Base-by-base conservation (phyloP, 2,888 invertebrate species). In the Lysandra coridon region DNA sequence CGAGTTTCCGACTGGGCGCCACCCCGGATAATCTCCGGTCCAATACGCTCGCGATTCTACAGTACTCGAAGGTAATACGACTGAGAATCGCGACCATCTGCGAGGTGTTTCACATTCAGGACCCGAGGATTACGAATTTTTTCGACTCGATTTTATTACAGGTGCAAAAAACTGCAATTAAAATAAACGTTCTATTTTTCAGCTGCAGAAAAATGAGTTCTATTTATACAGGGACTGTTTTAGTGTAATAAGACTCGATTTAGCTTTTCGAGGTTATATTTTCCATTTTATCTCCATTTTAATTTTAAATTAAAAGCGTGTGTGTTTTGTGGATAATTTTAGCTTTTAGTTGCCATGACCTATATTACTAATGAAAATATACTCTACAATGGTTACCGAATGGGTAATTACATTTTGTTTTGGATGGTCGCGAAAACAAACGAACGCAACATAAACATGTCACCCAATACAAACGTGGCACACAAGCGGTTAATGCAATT, bases 1-100 rank as follows among this genome's bases (percentile, higher is more conserved):
- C 64, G 4, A 30, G 3, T 85, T 84, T 84, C 85, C 84, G 84
- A 84, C 85, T 83, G 83, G 49, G 79, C 12, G 30, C 62, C 62
- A 76, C 76, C 84, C 84, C 84, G 85, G 88, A 89, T 90, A 87
- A 90, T 88, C 88, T 85, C 82, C 83, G 84, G 86, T 87, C 90
- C 89, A 89, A 87, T 88, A 87, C 86, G 88, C 89, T 90, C 89
- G 87, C 83, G 86, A 85, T 85, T 81, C 77, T 78, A 69, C 79
- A 80, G 80, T 77, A 76, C 80, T 80, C 79, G 74, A 33, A 49
- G 76, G 73, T n/a, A 57, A 78, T 73, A 73, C 37, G 53, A 73
- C 73, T 37, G 53, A 33, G 64, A 78, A 60, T 73, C 33, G 73
- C 57, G 37, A 40, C 73, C 74, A 23, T 75, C 75, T 49, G 75